Percentiles rank a stretch among this genome's conserved stretches.
Conservation (phyloP, 2,888 invertebrate species). For the Cecidostiba fungosa region DNA sequence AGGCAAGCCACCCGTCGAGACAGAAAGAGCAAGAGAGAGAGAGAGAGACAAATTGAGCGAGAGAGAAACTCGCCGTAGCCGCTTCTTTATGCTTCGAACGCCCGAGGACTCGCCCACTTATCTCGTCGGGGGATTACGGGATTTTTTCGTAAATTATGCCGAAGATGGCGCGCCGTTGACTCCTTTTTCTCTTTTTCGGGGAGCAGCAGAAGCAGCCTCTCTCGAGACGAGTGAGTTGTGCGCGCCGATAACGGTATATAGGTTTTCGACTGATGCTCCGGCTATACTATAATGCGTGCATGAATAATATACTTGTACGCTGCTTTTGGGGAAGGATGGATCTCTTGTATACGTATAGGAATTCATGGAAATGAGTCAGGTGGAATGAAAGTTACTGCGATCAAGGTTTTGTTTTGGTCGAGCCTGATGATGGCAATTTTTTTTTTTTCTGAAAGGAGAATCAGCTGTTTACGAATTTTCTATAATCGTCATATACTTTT, state of each 20-base stretch:
- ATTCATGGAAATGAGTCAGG: not conserved
- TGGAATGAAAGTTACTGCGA: not conserved
- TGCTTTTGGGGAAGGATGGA: not conserved
- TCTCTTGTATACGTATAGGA: not conserved
- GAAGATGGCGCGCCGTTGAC: conserved; percentile 38
- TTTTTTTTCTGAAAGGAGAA: not conserved
- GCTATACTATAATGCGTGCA: not conserved
- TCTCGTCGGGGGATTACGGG: conserved; percentile 58
- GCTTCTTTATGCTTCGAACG: conserved; percentile 16
- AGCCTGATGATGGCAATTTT: too few relatives aligned
- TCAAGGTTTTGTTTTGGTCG: conserved; percentile 18
- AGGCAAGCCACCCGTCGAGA: conserved; percentile 48
- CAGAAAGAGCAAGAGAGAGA: not conserved
- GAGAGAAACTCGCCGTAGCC: conserved; percentile 8
- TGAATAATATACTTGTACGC: not conserved
- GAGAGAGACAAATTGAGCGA: conserved; percentile 46
- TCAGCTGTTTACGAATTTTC: too few relatives aligned
- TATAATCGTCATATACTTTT: not conserved
- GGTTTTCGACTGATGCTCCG: not conserved
- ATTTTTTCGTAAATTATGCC: conserved; percentile 60
- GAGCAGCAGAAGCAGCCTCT: not conserved
- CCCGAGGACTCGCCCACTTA: conserved; percentile 24
- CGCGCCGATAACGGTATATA: conserved; percentile 10
- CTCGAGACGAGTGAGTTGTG: conserved; percentile 28
- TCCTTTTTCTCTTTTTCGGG: conserved; percentile 11